Conservation (phyloP, 2,888 invertebrate genomes). For the Agrochola lota region DNA sequence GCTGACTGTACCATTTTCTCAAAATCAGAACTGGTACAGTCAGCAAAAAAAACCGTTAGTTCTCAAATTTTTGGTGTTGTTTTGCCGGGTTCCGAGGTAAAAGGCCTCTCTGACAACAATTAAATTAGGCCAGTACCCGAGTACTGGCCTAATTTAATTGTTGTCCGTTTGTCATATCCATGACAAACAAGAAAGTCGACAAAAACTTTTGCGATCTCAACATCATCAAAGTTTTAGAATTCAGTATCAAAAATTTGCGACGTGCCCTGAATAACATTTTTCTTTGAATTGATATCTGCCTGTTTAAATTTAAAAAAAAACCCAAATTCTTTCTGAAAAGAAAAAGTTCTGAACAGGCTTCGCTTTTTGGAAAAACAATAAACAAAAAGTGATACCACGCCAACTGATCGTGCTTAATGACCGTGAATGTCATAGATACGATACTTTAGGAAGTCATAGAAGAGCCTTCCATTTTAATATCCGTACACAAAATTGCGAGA, state of each 20-base stretch:
- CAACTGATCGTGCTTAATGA: not conserved
- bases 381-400: not conserved
- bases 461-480: constrained; percentile 4
- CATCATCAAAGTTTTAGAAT: not conserved
- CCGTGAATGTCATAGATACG: not conserved
- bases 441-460: constrained; percentile 16
- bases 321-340: not conserved
- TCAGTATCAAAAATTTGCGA: not conserved
- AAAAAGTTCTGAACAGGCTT: not conserved
- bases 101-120: not conserved
- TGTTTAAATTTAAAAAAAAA: too few relatives aligned
- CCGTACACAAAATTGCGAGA: constrained; percentile 14
- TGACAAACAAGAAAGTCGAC: not conserved
- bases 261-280: not conserved
- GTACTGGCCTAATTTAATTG: not conserved
- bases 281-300: not conserved
- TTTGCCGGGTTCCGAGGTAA: not conserved
- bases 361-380: too few relatives aligned
- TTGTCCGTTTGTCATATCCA: not conserved
- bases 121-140: too few relatives aligned
- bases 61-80: not conserved
- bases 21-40: too few relatives aligned
- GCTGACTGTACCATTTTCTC: too few relatives aligned
- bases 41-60: not conserved
- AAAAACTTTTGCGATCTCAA: not conserved